phyloP scores from a whole-genome alignment of 2,113 vertebrate species.

The Eolophus roseicapilla region DNA sequence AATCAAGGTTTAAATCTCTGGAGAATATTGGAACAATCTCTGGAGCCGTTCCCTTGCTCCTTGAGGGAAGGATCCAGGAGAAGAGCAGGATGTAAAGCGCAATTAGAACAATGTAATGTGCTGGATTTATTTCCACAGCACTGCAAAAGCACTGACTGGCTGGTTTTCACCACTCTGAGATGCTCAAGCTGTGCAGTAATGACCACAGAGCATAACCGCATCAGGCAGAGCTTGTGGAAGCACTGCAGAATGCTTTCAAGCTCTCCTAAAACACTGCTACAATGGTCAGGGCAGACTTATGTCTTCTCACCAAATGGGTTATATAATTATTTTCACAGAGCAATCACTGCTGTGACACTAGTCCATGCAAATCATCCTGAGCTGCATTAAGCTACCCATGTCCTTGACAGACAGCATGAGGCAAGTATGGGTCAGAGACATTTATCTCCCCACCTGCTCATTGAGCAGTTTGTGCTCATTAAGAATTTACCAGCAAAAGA shows the following conservation, averaged over 20 bases:
- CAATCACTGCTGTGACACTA: neutral
- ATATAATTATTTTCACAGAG: neutral
- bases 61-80: neutral
- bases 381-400: neutral
- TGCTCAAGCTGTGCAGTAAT: neutral
- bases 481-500: neutral
- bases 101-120: neutral
- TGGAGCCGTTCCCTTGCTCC: neutral
- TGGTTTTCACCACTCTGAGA: neutral
- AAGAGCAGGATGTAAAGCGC: neutral
- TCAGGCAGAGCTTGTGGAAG: neutral
- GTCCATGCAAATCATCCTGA: neutral
- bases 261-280: neutral
- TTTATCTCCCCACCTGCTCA: neutral
- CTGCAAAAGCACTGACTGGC: neutral
- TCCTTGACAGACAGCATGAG: neutral
- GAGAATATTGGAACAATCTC: neutral
- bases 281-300: neutral
- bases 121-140: neutral
- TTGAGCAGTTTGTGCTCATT: neutral
- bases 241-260: neutral
- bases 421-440: neutral
- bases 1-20: neutral
- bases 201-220: neutral
- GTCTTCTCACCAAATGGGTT: neutral